A percentile compares a stretch with the other conserved stretches of the same genome.
Conservation (phyloP, 64 coral and sea anemone species). For the Dendrophyllia cribrosa region DNA sequence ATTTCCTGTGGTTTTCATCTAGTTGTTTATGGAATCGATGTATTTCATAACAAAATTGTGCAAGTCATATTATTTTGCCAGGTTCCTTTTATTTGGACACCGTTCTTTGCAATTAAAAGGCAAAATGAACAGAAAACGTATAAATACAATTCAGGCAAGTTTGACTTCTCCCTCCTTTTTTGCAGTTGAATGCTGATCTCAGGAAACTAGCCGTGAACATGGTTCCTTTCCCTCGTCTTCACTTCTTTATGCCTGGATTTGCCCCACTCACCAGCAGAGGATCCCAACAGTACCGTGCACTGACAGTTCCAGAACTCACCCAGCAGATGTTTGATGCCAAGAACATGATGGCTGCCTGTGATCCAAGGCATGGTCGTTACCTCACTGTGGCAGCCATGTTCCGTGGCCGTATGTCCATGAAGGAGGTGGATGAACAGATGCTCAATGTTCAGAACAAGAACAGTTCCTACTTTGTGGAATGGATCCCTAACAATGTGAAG, state of each 20-base stretch:
- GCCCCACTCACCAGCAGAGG: constrained; percentile 74
- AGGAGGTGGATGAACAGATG: constrained; percentile 77
- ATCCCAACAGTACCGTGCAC: constrained; percentile 74
- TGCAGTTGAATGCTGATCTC: constrained; percentile 67
- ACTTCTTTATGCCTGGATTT: constrained; percentile 82
- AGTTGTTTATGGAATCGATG: too few relatives aligned
- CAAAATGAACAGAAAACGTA: too few relatives aligned
- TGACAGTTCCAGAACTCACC: constrained; percentile 72
- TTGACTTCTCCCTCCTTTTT: neutral
- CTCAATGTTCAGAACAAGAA: constrained; percentile 73
- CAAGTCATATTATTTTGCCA: too few relatives aligned
- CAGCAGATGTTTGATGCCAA: constrained; percentile 87
- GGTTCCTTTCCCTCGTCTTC: constrained; percentile 78
- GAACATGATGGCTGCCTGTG: constrained; percentile 85
- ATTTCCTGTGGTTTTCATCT: too few relatives aligned
- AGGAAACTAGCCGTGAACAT: constrained; percentile 73
- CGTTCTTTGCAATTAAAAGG: too few relatives aligned
- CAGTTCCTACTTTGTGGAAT: constrained; percentile 76
- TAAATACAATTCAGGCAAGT: too few relatives aligned
- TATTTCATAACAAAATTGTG: too few relatives aligned
- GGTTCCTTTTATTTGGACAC: too few relatives aligned
- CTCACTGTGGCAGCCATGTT: constrained; percentile 74
- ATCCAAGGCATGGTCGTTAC: constrained; percentile 71
- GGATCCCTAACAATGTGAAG: constrained; percentile 78
- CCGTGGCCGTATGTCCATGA: constrained; percentile 82